Base-by-base conservation (phyloP, 2,113 vertebrate species). In the Silurus meridionalis region DNA sequence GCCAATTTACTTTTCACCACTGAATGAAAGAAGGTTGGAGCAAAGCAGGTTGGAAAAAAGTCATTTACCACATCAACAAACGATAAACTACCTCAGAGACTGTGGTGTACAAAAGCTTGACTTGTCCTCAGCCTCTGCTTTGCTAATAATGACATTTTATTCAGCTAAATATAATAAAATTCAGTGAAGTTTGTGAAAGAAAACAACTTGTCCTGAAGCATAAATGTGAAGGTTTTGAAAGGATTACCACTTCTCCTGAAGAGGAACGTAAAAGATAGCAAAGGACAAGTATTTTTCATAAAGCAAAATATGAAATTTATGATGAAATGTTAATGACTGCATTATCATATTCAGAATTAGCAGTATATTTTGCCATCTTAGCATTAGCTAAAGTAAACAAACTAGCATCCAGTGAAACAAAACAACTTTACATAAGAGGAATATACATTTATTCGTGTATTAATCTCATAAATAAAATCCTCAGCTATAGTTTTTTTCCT, bases 1-100 rank as follows among this genome's bases (percentile, higher is more conserved):
- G 80, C n/a, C 46, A 52, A 52, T 82, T 82, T 46, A 66, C 80
- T 82, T 67, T 67, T 82, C 28, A 64, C 60, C 52, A 61, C 61
- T 67, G 63, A 81, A 63, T 82, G 50, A 82, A 19, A 48, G 46
- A n/a, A 23, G 1, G 23, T 6, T 15, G 48, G 48, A 64, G 48
- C 7, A 25, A 64, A n/a, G 21, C 21, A 52, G 9, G 37, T 14
- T 50, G 3, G 15, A 52, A 80, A 80, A 57, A 61, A 37, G 15
- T 6, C 7, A 19, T 60, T 80, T 60, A 19, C 78, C 78, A 61
- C 28, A 79, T 58, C 57, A 80, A 37, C 25, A 21, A 60, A 57
- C 58, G 78, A 58, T 80, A 46, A 57, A 25, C 53, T 10, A 2
- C 53, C n/a, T 79, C 77, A 0, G 25, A 80, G 55, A 58, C 25